A percentile compares a stretch with the other conserved stretches of the same genome.
These are phyloP conservation scores for Agriopis leucophaearia DNA, from an alignment of 2,888 invertebrate species.

Conservation along the genomic window DNA sequence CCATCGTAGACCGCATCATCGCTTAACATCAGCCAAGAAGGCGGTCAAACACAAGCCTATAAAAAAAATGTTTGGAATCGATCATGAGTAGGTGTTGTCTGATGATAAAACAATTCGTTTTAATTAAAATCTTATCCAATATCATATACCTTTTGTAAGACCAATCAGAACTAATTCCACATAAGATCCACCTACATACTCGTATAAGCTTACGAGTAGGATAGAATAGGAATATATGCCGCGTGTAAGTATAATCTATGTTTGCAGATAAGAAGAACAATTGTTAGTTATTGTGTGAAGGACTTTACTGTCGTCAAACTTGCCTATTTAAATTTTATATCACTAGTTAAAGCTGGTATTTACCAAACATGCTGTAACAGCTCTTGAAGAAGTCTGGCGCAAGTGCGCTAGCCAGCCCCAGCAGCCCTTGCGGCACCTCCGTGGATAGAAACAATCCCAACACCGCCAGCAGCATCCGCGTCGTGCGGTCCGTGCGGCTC, in stretches of 20 bases:
- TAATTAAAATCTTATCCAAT: slow-evolving; percentile 18
- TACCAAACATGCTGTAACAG: slow-evolving; percentile 93
- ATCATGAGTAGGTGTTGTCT: background rate
- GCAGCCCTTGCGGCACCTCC: slow-evolving; percentile 95
- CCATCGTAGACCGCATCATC: no score
- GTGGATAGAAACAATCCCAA: slow-evolving; percentile 95
- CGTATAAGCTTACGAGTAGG: background rate
- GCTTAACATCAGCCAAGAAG: no score
- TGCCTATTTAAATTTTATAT: background rate
- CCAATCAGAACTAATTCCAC: slow-evolving; percentile 10
- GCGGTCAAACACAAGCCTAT: no score
- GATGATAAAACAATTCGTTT: background rate
- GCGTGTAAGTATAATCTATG: background rate
- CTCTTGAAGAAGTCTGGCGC: slow-evolving; percentile 92
- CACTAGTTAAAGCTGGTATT: slow-evolving; percentile 53
- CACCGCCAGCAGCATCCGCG: slow-evolving; percentile 95
- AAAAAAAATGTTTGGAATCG: no score
- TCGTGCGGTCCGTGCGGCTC: slow-evolving; percentile 92
- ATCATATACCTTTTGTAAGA: slow-evolving; percentile 8
- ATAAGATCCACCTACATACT: background rate
- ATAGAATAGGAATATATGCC: background rate
- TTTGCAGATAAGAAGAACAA: background rate
- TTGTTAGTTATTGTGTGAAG: background rate
- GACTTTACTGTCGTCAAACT: background rate
- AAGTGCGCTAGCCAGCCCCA: slow-evolving; percentile 92